Base-by-base conservation (phyloP, 30 jellyfish, hydroid and myxozoan species). In the Cassiopea andromeda region DNA sequence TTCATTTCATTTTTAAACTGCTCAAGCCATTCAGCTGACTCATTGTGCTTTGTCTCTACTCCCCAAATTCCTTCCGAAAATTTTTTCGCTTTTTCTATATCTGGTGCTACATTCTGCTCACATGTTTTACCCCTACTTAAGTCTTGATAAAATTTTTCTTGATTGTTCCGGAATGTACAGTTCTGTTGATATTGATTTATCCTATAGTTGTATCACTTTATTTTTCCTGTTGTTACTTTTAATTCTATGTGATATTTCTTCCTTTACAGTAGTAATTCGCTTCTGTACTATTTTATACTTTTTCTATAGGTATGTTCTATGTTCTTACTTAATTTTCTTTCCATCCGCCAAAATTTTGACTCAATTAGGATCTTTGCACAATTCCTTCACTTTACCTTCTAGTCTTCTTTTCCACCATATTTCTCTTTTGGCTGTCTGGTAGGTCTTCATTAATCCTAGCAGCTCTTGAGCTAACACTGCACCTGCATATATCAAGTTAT, bases 331-430 rank as follows among this genome's bases (percentile, higher is more conserved):
- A 9, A 83, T 43, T 64, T 17, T 69, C 70, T 69, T 45, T 48
- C 80, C 69, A 8, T 66, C 84, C 19, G 27, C 49, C 60, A 66
- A 64, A 19, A 50, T 17, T 15, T 83, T 69, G 17, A 68, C 88
- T 10, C 18, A 60, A 69, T 73, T 83, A 2, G 67, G 87, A 69
- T 83, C 91, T 64, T 43, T 83, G 54, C 70, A 50, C 75, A 81
- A 18, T 50, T 81, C 90, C 48, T 67, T 81, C 19, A 81, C 83
- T 57, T 59, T 87, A 7, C 90, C 75, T 46, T 57, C 83, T 10
- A 81, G 82, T 48, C 90, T 59, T 13, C 83, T 17, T 81, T 80
- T 80, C 89, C 89, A 80, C 85, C 84, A 80, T 57, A 46, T 0
- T 70, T 27, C 38, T 9, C 81, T 57, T 83, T 60, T 60, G 14